Base-by-base conservation (phyloP, 2,113 vertebrate species). In the Kryptolebias marmoratus region DNA sequence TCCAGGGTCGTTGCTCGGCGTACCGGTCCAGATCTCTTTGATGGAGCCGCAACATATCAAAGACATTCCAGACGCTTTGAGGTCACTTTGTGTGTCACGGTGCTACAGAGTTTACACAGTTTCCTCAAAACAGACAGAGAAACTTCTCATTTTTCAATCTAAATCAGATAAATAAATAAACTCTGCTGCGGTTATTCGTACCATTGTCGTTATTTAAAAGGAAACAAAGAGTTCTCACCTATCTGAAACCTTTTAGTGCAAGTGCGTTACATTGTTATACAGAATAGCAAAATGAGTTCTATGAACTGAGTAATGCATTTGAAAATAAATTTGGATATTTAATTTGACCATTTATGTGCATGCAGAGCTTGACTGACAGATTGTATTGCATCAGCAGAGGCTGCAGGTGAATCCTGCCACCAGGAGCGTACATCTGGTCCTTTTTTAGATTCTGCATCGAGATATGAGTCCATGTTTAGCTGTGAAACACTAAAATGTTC, bases 1-100 rank as follows among this genome's bases (percentile, higher is more conserved):
- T 75, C 71, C 48, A 54, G 30, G 42, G 58, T 61, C 62, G 52
- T 76, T 82, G 36, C 64, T 70, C 61, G 67, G 42, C 65, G 55
- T 66, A 60, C 2, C 65, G 74, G 77, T 74, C 74, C 64, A 71
- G 11, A 39, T 61, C 31, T 73, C 53, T 49, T 82, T 68, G 62
- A 55, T 66, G 27, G 81, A 85, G 75, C 28, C 49, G 15, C 59
- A 68, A 49, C 68, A 81, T 73, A 88, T 90, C 82, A 89, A 90
- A 92, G 78, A 62, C 81, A 87, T 93, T 88, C 72, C 84, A 82
- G 68, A 64, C 11, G 9, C 55, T 64, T 16, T 71, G 66, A 68
- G 86, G 83, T 90, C 87, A 83, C 65, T 42, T 30, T 80, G 22
- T 22, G 22, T 22, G 65, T 66, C 39, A 36, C 69, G 45, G 68